Evolutionary conservation across 1,140 invertebrate genomes (phyloP), one percentile per base, ranked within the genome.

Genomic region (Drosophila orena): DNA sequence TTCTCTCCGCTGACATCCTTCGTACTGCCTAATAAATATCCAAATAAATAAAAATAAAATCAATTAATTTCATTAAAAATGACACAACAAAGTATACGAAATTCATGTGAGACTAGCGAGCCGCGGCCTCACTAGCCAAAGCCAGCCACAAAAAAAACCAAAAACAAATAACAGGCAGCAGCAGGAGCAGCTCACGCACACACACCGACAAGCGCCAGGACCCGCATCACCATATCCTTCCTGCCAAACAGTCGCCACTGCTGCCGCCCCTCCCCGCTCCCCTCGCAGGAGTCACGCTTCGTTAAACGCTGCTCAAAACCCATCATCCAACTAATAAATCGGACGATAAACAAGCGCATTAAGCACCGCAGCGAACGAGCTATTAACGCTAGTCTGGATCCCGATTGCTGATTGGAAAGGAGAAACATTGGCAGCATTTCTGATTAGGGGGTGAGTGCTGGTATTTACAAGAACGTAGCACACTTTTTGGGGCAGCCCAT

Each of bases 71-170:
- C 24, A 56, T 47, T 34, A 30, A 24, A 30, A 55, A 47, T 49
- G 20, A 15, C 24, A 15, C n/a, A 27, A 14, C 43, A 53, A 70
- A 61, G 73, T 77, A 61, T 77, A 71, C 58, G 35, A 71, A 78
- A 77, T 78, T 71, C 76, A 78, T 78, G 76, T 78, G 74, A 77
- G 74, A 64, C 74, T 59, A 59, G 59, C 66, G 58, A 59, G 76
- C 73, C 60, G 57, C 58, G 59, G 76, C 65, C 64, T 64, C 58
- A 74, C 70, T 69, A 76, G 74, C 74, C 72, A 70, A 49, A 59
- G 50, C 61, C 50, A 56, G 54, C 52, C 30, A 53, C 47, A 10
- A 46, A 55, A 38, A 55, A 38, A 54, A 59, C 8, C 8, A 15
- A 50, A 42, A 20, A 34, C 49, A 40, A 35, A 20, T 40, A n/a